Evolutionary conservation across 2,888 invertebrate genomes (phyloP).

Genomic region (Trilocha varians): DNA sequence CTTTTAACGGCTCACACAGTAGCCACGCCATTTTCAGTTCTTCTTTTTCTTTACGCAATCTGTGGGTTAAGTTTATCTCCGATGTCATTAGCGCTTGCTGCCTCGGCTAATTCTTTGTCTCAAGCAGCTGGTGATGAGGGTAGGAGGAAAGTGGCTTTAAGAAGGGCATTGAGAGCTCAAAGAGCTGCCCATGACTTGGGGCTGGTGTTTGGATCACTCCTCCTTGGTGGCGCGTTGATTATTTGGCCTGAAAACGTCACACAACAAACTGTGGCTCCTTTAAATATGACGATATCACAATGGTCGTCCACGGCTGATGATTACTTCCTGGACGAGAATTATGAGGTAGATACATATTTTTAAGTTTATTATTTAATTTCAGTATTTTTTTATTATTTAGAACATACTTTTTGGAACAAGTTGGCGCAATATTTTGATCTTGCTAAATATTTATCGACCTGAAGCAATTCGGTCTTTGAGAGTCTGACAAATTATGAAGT

Average conservation of each 20-base stretch:
- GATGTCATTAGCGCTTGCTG: conserved; percentile 70
- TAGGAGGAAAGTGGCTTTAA: conserved; percentile 46
- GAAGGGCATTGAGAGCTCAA: conserved; percentile 54
- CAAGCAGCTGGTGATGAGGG: conserved; percentile 66
- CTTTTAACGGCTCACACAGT: conserved; percentile 75
- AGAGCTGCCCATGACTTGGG: conserved; percentile 63
- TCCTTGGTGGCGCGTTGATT: conserved; percentile 63
- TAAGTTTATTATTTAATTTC: background rate
- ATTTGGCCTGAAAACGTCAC: conserved; percentile 58
- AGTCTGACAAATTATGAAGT: too few species aligned
- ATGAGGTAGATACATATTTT: conserved; percentile 48
- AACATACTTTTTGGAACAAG: too few species aligned
- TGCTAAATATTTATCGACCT: too few species aligned
- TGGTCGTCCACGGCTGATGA: conserved; percentile 60
- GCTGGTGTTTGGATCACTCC: conserved; percentile 49
- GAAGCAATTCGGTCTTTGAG: too few species aligned
- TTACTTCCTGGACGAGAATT: conserved; percentile 70
- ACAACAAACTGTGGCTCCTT: conserved; percentile 49
- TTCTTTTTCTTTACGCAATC: conserved; percentile 50
- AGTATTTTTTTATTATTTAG: background rate
- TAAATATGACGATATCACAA: conserved; percentile 46
- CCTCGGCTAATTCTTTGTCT: conserved; percentile 72
- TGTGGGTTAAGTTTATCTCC: conserved; percentile 75
- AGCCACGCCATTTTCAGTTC: conserved; percentile 44
- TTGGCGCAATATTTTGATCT: too few species aligned